phyloP scores from a whole-genome alignment of 2,113 vertebrate species.

The Saimiri boliviensis region DNA sequence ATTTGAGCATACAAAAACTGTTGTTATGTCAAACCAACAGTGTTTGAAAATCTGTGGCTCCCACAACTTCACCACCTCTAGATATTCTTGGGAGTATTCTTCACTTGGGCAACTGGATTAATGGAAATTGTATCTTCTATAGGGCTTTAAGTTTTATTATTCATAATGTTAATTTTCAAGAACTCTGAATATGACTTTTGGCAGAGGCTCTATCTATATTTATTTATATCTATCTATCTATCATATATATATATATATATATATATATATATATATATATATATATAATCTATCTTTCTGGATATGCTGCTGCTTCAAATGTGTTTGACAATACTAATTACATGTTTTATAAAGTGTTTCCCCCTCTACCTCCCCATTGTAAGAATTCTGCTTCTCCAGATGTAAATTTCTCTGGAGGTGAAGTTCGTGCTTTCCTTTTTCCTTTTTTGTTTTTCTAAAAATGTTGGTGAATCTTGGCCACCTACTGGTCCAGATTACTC shows the following conservation, averaged over 20 bases:
- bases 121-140: not conserved
- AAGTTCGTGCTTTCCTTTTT: not conserved
- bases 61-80: not conserved
- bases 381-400: not conserved
- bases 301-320: not conserved
- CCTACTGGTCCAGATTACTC: not conserved
- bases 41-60: not conserved
- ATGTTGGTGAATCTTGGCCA: not conserved
- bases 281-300: not conserved
- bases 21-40: too few species aligned
- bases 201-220: not conserved
- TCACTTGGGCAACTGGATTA: not conserved
- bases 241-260: too few species aligned
- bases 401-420: not conserved
- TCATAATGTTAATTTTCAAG: not conserved
- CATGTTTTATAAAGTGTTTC: not conserved
- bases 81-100: not conserved
- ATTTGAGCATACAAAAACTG: too few species aligned
- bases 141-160: not conserved
- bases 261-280: too few species aligned
- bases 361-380: not conserved
- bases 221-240: not conserved
- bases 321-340: not conserved
- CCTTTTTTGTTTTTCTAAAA: not conserved
- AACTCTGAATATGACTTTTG: not conserved